Percentiles rank a stretch among this genome's conserved stretches.
Conservation (phyloP, 2,113 vertebrate species). For the Tautogolabrus adspersus region DNA sequence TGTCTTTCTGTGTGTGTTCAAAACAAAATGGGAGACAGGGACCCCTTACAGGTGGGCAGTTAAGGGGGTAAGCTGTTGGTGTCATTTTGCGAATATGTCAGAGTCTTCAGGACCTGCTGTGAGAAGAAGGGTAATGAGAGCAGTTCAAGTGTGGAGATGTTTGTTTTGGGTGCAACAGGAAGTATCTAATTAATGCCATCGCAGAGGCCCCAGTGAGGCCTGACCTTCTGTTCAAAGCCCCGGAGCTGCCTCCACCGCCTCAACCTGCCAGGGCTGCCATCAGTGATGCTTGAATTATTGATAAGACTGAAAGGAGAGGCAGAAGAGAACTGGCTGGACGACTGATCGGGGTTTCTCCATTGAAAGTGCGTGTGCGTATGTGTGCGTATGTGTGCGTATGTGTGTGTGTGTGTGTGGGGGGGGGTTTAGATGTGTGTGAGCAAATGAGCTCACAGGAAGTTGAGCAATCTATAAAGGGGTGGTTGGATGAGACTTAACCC, state of each 20-base stretch:
- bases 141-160: constrained; percentile 51
- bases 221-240: constrained; percentile 86
- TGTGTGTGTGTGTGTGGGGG: constrained; percentile 6
- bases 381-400: constrained; percentile 18
- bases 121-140: constrained; percentile 80
- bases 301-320: constrained; percentile 64
- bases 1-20: constrained; percentile 44
- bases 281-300: constrained; percentile 81
- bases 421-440: constrained; percentile 17
- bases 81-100: constrained; percentile 70
- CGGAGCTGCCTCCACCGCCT: constrained; percentile 40
- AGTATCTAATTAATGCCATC: constrained; percentile 85
- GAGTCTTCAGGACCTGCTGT: constrained; percentile 63
- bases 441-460: constrained; percentile 60
- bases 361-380: constrained; percentile 32
- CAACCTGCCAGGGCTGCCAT: constrained; percentile 63
- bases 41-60: constrained; percentile 47
- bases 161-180: constrained; percentile 74
- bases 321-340: constrained; percentile 38
- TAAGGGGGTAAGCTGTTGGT: constrained; percentile 42
- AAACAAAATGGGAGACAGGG: neutral
- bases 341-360: constrained; percentile 46
- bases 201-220: constrained; percentile 67
- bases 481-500: constrained; percentile 43
- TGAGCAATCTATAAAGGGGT: constrained; percentile 60